A percentile compares a stretch with the other conserved stretches of the same genome.
Conservation (phyloP, 1,140 invertebrate species). For the Triops longicaudatus region DNA sequence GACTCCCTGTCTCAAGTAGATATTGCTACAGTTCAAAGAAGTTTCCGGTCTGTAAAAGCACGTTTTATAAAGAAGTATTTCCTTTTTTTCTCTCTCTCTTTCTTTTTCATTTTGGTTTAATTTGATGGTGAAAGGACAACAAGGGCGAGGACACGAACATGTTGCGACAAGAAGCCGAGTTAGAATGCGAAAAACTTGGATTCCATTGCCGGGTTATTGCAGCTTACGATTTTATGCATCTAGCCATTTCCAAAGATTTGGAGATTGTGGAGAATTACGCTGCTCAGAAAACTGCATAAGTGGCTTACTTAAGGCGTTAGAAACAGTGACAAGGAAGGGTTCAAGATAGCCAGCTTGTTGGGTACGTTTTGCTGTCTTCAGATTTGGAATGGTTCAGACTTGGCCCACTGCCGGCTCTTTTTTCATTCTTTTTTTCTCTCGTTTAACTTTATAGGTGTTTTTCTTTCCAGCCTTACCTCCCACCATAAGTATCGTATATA, state of each 20-base stretch:
- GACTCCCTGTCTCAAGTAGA: background rate
- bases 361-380: background rate
- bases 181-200: background rate
- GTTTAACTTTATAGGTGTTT: background rate
- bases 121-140: background rate
- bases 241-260: background rate
- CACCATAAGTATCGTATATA: background rate
- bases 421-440: background rate
- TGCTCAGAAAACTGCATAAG: background rate
- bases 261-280: background rate
- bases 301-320: background rate
- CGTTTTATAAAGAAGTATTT: background rate
- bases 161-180: background rate
- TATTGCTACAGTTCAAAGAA: background rate
- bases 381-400: slow-evolving; percentile 1
- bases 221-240: background rate
- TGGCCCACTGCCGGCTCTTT: background rate
- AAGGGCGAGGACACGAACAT: background rate
- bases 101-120: no score
- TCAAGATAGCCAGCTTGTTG: background rate
- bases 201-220: background rate
- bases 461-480: background rate
- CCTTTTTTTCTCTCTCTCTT: background rate
- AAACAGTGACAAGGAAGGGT: background rate
- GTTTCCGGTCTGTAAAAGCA: background rate